Percentiles rank a stretch among this genome's conserved stretches.
Evolutionary conservation across 2,888 invertebrate species (phyloP).

Genomic region (Pristionchus exspectatus): DNA sequence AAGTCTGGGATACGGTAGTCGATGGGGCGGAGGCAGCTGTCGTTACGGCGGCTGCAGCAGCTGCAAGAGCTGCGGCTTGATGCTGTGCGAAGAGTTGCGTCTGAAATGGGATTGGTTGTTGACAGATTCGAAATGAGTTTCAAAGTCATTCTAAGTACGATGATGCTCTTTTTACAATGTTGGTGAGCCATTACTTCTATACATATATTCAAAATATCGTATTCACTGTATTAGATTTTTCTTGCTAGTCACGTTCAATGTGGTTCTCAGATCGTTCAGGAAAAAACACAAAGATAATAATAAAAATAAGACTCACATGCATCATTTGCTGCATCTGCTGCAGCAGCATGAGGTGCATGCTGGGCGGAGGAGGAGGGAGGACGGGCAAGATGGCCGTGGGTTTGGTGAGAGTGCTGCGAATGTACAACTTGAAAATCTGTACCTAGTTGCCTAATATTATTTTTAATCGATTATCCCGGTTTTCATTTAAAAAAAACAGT

Average conservation of each 20-base stretch:
- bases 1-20: slow-evolving; percentile 18
- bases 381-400: background rate
- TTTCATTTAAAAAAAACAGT: no score
- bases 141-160: background rate
- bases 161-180: no score
- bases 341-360: slow-evolving; percentile 16
- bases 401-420: background rate
- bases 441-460: no score
- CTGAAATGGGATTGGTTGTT: background rate
- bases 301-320: background rate
- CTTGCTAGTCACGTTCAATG: no score
- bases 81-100: slow-evolving; percentile 18
- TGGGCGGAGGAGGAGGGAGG: background rate
- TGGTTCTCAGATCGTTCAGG: no score
- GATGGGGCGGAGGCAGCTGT: slow-evolving; percentile 9
- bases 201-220: no score
- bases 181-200: no score
- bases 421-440: no score
- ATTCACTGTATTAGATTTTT: no score
- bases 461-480: no score
- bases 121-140: background rate
- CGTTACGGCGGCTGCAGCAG: background rate
- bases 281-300: background rate
- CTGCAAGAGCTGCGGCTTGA: background rate
- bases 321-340: slow-evolving; percentile 40